These are phyloP conservation scores for Nysson spinosus DNA, from an alignment of 2,888 invertebrate genomes.

Conservation along the genomic window DNA sequence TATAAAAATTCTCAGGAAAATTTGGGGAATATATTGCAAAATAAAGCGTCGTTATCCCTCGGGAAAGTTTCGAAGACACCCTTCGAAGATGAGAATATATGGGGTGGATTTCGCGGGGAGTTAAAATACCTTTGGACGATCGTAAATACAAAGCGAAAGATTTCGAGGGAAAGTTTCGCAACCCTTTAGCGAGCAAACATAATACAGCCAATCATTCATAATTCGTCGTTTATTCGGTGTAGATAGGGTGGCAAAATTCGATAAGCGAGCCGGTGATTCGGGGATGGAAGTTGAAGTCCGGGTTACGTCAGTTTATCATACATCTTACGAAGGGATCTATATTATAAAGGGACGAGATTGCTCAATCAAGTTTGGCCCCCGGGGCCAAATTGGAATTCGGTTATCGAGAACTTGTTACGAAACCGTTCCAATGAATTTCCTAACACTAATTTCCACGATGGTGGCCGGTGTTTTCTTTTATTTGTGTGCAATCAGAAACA, in stretches of 20 bases:
- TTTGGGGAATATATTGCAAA: no score
- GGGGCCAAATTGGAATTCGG: conserved; percentile 54
- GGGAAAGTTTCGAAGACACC: no score
- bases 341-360: conserved; percentile 53
- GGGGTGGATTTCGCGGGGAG: no score
- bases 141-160: no score
- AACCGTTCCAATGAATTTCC: conserved; percentile 52
- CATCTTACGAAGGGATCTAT: conserved; percentile 42
- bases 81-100: no score
- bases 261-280: conserved; percentile 39
- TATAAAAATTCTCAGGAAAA: no score
- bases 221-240: conserved; percentile 13
- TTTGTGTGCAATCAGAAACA: conserved; percentile 7
- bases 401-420: conserved; percentile 55
- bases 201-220: neutral
- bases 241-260: conserved; percentile 16
- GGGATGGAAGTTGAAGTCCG: conserved; percentile 26
- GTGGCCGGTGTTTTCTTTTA: conserved; percentile 37
- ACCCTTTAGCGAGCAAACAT: no score
- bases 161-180: neutral
- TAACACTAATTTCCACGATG: conserved; percentile 43
- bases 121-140: no score
- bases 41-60: no score
- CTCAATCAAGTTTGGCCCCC: conserved; percentile 48
- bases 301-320: conserved; percentile 44